A percentile compares a stretch with the other conserved stretches of the same genome.
These are phyloP conservation scores for Nothocercus julius DNA, from an alignment of 2,113 vertebrate species.

Conservation along the genomic window DNA sequence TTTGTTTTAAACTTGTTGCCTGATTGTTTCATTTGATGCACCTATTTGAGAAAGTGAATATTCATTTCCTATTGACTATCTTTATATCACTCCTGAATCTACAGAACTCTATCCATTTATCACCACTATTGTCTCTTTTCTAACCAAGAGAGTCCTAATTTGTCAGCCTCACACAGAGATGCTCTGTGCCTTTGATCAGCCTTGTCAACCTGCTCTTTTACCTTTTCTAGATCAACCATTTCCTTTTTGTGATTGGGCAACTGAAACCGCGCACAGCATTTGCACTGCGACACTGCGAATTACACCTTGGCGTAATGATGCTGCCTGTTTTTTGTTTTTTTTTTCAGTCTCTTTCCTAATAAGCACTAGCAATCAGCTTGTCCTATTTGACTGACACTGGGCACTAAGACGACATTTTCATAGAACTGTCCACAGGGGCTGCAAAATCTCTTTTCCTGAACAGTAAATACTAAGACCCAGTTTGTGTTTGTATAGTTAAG, in stretches of 20 bases:
- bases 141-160: not conserved
- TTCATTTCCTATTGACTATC: not conserved
- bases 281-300: not conserved
- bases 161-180: not conserved
- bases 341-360: not conserved
- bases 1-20: not conserved
- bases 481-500: not conserved
- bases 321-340: not conserved
- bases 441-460: not conserved
- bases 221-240: not conserved
- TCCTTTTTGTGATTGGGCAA: not conserved
- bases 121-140: not conserved
- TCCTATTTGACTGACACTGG: not conserved
- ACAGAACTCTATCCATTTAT: fast-evolving
- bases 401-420: not conserved
- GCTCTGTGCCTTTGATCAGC: not conserved
- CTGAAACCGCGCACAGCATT: not conserved
- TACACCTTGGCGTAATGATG: not conserved
- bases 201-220: not conserved
- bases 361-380: not conserved
- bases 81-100: not conserved
- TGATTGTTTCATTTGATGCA: not conserved
- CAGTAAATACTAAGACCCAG: not conserved
- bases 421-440: not conserved
- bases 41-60: not conserved